Base-by-base conservation (phyloP, 2,797 vertebrate genomes). In the Cynopterus sphinx region DNA sequence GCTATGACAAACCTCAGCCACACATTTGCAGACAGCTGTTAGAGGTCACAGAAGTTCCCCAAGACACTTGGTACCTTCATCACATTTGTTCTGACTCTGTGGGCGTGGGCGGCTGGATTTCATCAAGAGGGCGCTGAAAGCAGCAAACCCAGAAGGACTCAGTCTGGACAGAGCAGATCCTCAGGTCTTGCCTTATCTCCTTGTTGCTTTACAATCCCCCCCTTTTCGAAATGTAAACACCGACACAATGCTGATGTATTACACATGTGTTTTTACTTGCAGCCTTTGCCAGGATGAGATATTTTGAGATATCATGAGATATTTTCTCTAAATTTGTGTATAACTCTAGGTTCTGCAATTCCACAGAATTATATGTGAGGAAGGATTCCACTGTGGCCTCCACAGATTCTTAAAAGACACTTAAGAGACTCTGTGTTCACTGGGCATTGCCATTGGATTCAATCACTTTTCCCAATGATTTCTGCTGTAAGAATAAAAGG, bases 1-100 rank as follows among this genome's bases (percentile, higher is more conserved):
- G 24, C 9, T 11, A 31, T 26, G 53, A 68, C 24, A 97, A 96
- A 94, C 94, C 85, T 90, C 97, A 96, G 90, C 85, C 68, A 36
- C 57, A 41, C n/a, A 26, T 88, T 90, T 70, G 53, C 87, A 95
- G 63, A 93, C 82, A 88, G 49, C 91, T 24, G 26, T 83, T 77
- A 43, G 74, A 39, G 67, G 95, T 70, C 90, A 67, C 92, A 89
- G 71, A 94, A 95, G 88, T 96, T 94, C 85, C 91, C 90, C 73
- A 33, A 81, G 39, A 65, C 31, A 53, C 78, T 78, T 49, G 85
- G 73, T 92, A 86, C 39, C 82, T 83, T 87, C 28, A 15, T 97
- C 75, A 86, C 65, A 87, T 95, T 85, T 95, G 59, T 70, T 96
- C 63, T 61, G 46, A 94, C 21, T 63, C n/a, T 87, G 87, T 84